Conservation (phyloP, 2,797 vertebrate genomes). For the Aphelocoma californica region DNA sequence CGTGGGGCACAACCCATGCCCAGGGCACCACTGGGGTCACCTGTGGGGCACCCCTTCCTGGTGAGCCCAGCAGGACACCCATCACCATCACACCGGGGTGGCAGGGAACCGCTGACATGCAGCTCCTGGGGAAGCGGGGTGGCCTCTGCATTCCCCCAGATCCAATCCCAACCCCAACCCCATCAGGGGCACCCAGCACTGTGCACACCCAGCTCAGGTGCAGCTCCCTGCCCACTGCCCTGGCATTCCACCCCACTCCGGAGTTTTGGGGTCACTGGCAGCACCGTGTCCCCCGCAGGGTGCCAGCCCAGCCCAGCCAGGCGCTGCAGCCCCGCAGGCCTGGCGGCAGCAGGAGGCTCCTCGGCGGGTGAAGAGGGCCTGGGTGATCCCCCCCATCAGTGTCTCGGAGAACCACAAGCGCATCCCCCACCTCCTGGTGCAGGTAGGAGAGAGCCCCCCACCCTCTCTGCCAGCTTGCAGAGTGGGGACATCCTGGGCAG, state of each 20-base stretch:
- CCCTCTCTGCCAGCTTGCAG: fast-evolving
- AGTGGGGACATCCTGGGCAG: not conserved
- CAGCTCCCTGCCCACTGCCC: not conserved
- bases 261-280: not conserved
- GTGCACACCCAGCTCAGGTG: not conserved
- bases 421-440: constrained; percentile 89
- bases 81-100: not conserved
- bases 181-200: not conserved
- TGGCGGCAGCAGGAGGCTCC: constrained; percentile 68
- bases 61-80: fast-evolving
- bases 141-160: fast-evolving
- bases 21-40: fast-evolving
- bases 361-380: constrained; percentile 87
- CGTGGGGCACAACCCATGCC: not conserved
- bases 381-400: constrained; percentile 96
- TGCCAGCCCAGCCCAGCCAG: not conserved
- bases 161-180: not conserved
- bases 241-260: fast-evolving
- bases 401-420: constrained; percentile 92
- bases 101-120: fast-evolving
- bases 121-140: fast-evolving
- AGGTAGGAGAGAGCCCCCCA: constrained; percentile 76
- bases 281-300: constrained; percentile 13
- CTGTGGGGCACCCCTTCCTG: not conserved
- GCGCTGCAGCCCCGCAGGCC: constrained; percentile 21